Evolutionary conservation across 2,113 vertebrate species (phyloP), one percentile per base, ranked within the genome.

Genomic region (Nematolebias whitei): DNA sequence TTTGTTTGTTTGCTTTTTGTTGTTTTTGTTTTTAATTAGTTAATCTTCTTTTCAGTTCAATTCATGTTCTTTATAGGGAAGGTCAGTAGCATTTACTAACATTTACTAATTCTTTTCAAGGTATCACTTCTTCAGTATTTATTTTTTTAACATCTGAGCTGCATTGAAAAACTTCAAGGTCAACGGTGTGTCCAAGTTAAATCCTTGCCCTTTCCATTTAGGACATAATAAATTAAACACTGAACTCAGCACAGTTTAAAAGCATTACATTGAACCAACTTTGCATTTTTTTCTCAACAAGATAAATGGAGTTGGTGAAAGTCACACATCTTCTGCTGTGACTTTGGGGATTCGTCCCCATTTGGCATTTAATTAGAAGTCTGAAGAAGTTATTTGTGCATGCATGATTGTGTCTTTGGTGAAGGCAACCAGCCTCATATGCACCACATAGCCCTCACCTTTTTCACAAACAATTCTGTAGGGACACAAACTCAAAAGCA

Each of bases 291-390:
- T 22, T 19, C 32, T 49, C n/a, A 3, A n/a, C 4, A 48, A 63
- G 58, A 78, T 44, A 23, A 70, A 71, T 65, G 20, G 58, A 76
- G 48, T 51, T 39, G n/a, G 10, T 16, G 22, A 40, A 77, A 64
- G 66, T 72, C 58, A 68, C 45, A 65, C 58, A 26, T 59, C 62
- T 24, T 68, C 50, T 41, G 54, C 18, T 51, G 24, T 64, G 54
- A 75, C 49, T 79, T 63, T 71, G 44, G 14, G 47, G 29, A 69
- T 19, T n/a, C 0, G 16, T 0, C n/a, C 48, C 63, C 39, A 43
- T 84, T 71, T 71, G 20, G 71, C 56, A 50, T 67, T 50, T 59
- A 66, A 74, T 74, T 74, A 66, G 14, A 68, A 47, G 45, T 61
- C 63, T 45, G 22, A 18, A 47, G 32, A 50, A 38, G 49, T 45